Evolutionary conservation across 2,888 invertebrate genomes (phyloP).

Genomic region (Gnatocerus cornutus): DNA sequence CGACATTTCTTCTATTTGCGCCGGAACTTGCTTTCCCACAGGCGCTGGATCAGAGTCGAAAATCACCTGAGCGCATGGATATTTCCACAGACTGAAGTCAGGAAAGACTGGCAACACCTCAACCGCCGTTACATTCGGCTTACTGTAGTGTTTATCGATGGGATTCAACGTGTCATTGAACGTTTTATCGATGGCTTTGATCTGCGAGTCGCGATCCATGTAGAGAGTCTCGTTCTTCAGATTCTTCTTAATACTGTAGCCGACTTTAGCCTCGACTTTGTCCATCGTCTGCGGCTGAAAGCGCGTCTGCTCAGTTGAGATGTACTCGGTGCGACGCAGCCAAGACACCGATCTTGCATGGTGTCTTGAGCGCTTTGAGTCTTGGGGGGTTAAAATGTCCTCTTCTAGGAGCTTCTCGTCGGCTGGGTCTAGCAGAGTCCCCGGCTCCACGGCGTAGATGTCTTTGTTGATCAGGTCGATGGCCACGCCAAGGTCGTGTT

Average conservation of each 20-base stretch:
- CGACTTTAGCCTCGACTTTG: conserved; percentile 99
- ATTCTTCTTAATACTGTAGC: conserved; percentile 97
- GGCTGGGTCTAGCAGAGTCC: conserved; percentile 86
- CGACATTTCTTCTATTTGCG: conserved; percentile 97
- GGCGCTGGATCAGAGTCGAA: conserved; percentile 99
- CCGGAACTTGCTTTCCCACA: conserved; percentile 86
- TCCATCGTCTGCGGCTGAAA: conserved; percentile 97
- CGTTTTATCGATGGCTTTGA: conserved; percentile 97
- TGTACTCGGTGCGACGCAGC: conserved; percentile 98
- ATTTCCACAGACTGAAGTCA: conserved; percentile 98
- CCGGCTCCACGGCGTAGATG: conserved; percentile 88
- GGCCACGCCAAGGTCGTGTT: conserved; percentile 97
- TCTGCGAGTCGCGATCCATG: conserved; percentile 97
- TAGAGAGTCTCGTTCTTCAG: conserved; percentile 91
- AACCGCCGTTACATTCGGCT: conserved; percentile 93
- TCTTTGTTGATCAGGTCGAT: conserved; percentile 98
- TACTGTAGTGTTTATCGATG: conserved; percentile 95
- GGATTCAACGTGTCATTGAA: conserved; percentile 91
- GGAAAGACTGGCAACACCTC: conserved; percentile 93
- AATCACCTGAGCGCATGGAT: conserved; percentile 98
- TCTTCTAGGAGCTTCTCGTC: conserved; percentile 98
- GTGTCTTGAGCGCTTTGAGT: conserved; percentile 92
- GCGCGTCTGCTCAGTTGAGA: conserved; percentile 98
- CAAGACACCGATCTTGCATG: conserved; percentile 98
- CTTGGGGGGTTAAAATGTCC: conserved; percentile 91